Percentiles rank a stretch among this genome's conserved stretches.
Conservation (phyloP, 1,140 invertebrate genomes). For the Diorhabda carinulata region DNA sequence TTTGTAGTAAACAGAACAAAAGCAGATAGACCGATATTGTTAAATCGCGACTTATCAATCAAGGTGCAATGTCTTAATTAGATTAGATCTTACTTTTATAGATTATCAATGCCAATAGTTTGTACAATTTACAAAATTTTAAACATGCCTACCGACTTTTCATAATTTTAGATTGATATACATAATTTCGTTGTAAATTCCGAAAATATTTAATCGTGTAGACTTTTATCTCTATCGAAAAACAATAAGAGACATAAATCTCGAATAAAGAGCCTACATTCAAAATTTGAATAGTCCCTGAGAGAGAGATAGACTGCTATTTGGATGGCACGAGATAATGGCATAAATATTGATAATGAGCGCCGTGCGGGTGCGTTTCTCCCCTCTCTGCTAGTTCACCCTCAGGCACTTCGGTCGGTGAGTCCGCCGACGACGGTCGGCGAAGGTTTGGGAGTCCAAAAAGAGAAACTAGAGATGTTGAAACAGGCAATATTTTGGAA, state of each 20-base stretch:
- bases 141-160: too few relatives aligned
- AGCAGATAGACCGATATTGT: too few relatives aligned
- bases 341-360: conserved; percentile 21
- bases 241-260: conserved; percentile 8
- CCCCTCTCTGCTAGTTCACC: not conserved
- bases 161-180: too few relatives aligned
- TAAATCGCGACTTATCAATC: too few relatives aligned
- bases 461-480: not conserved
- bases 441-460: not conserved
- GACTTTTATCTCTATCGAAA: not conserved
- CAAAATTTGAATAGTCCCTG: conserved; percentile 14
- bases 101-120: too few relatives aligned
- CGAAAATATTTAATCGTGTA: too few relatives aligned
- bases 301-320: conserved; percentile 4
- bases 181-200: too few relatives aligned
- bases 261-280: conserved; percentile 10
- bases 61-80: too few relatives aligned
- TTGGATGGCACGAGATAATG: conserved; percentile 15
- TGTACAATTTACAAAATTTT: too few relatives aligned
- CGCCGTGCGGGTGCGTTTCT: conserved; percentile 9
- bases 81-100: too few relatives aligned
- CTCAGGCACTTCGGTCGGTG: not conserved
- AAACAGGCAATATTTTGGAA: too few relatives aligned
- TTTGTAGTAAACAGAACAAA: too few relatives aligned
- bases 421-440: conserved; percentile 1